Evolutionary conservation across 2,113 vertebrate genomes (phyloP), one percentile per base, ranked within the genome.

Genomic region (Lasiurus cinereus): DNA sequence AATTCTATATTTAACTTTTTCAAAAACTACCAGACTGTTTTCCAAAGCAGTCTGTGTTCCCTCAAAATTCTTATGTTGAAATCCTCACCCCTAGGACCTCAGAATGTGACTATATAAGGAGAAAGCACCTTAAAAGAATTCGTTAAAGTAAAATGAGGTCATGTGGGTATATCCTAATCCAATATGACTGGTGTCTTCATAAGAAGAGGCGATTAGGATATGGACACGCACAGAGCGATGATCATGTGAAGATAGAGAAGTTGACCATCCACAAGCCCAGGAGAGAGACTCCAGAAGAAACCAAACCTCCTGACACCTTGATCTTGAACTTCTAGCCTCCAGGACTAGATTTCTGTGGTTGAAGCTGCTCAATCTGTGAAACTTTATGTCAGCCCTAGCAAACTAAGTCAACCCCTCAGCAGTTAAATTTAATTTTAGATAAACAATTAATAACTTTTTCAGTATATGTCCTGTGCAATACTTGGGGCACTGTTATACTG

Each of bases 401-500:
- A 88, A n/a, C 3, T 33, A 64, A 54, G 15, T 15, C 11, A n/a
- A 13, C n/a, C 24, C 13, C n/a, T 19, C 10, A 66, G 54, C 18
- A 22, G 36, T 84, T 72, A 59, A 76, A 82, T 80, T 27, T 52
- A 69, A 84, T 91, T 88, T 93, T 79, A 80, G 76, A 59, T 69
- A 59, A 93, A 77, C 46, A 80, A 46, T 39, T 54, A 91, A 67
- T 84, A 79, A 2, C 33, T 69, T 86, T 79, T 79, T 66, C 31
- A 73, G 16, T n/a, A 36, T 16, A 59, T n/a, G 56, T 72, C n/a
- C 74, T 29, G 9, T 21, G 5, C 24, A 91, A 54, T 76, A 69
- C 43, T 69, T 76, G 50, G 67, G 33, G 66, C 27, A 48, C 3
- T 33, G 46, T 50, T 77, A 66, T 8, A 22, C 66, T 88, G 50